Evolutionary conservation across 2,797 vertebrate species (phyloP), one percentile per base, ranked within the genome.

Genomic region (Malurus leucopterus): DNA sequence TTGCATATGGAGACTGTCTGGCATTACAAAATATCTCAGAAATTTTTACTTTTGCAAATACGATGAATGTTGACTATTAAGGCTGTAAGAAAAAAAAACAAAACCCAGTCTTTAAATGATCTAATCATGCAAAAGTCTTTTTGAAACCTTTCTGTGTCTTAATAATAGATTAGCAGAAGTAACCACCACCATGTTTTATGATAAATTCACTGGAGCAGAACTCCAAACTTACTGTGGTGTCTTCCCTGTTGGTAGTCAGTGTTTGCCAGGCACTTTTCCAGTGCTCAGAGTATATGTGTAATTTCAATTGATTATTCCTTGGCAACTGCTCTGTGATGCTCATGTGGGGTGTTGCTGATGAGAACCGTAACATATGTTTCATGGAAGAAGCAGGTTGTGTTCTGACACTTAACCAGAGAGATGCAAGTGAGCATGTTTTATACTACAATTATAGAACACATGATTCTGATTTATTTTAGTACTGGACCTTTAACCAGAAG

Each of bases 261-360:
- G 50, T 55, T 26, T 76, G 36, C 27, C 57, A 92, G 86, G 50
- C 78, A 77, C 50, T 64, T 30, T 79, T 94, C 58, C 78, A 84
- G 38, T 61, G 57, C 51, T 91, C 74, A 67, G 64, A 65, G 26
- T 71, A 40, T 69, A 85, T 68, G 61, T 88, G 59, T 18, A 63
- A 86, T 91, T 93, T 84, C 89, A 72, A 55, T 74, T 88, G 74
- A 80, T 83, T 90, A 87, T 85, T 91, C 73, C 41, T 92, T 92
- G 84, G 73, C 73, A 92, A 80, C 38, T 82, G 41, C 26, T 54
- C 23, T 41, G 38, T 7, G 53, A 63, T 89, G 72, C 24, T 91
- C 69, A 46, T 90, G 86, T 59, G 24, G 72, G 49, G 54, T 90
- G 90, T 67, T 61, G 53, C 71, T 82, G 81, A 71, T 86, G 84